Percentiles rank a stretch among this genome's conserved stretches.
These are phyloP conservation scores for Gymnoscelis rufifasciata DNA, from an alignment of 2,888 invertebrate species.

Conservation along the genomic window DNA sequence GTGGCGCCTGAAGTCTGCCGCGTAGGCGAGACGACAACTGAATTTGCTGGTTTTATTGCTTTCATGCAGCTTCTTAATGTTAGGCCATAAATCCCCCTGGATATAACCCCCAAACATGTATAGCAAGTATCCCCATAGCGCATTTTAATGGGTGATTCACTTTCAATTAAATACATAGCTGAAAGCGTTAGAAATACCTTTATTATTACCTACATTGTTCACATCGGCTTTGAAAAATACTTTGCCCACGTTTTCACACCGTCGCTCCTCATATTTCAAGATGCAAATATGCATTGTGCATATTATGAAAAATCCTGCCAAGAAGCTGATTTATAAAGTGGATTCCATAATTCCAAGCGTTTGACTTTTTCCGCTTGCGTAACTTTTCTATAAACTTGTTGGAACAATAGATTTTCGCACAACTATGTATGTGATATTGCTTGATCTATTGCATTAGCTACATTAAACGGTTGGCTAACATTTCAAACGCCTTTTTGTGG, in stretches of 20 bases:
- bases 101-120: constrained; percentile 13
- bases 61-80: constrained; percentile 55
- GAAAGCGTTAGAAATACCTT: no score
- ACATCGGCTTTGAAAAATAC: no score
- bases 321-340: no score
- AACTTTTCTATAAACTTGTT: neutral
- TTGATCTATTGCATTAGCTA: constrained; percentile 26
- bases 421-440: constrained; percentile 16
- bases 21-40: constrained; percentile 65
- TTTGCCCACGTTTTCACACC: no score
- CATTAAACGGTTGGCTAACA: constrained; percentile 22
- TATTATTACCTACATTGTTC: no score
- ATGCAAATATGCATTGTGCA: no score
- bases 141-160: neutral
- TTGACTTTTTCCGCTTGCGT: neutral
- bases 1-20: constrained; percentile 68
- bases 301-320: no score
- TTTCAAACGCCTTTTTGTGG: constrained; percentile 18
- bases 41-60: constrained; percentile 63
- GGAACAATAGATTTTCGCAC: constrained; percentile 17
- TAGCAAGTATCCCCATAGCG: neutral
- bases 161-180: neutral
- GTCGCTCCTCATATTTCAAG: no score
- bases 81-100: constrained; percentile 19
- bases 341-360: neutral